A percentile compares a stretch with the other conserved stretches of the same genome.
Evolutionary conservation across 2,888 invertebrate genomes (phyloP).

Genomic region (Eurytoma adleriae): DNA sequence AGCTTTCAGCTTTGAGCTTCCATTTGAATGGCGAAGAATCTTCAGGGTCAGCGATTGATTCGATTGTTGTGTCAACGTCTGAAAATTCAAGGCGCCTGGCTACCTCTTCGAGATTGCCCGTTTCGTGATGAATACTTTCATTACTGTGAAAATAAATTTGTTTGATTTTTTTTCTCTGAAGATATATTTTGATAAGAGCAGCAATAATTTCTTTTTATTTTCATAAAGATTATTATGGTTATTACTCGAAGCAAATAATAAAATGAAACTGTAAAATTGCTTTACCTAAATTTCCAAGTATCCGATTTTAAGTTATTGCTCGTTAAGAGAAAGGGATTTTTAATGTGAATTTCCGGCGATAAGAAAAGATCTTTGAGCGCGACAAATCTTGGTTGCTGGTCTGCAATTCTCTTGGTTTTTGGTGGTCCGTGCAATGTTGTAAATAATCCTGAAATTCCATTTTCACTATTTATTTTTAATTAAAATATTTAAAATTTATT

Average conservation of each 20-base stretch:
- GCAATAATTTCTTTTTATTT: not conserved
- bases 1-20: conserved; percentile 41
- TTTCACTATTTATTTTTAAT: not conserved
- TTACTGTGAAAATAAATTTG: conserved; percentile 45
- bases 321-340: conserved; percentile 52
- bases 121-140: conserved; percentile 45
- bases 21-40: conserved; percentile 49
- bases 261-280: not conserved
- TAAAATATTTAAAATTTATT: conserved; percentile 4
- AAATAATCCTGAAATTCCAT: conserved; percentile 28
- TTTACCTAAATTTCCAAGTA: conserved; percentile 55
- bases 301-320: conserved; percentile 55
- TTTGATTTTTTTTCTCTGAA: not conserved
- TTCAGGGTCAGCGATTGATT: conserved; percentile 49
- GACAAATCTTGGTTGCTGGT: conserved; percentile 66
- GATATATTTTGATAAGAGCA: not conserved
- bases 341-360: conserved; percentile 60
- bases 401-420: conserved; percentile 45
- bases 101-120: conserved; percentile 59
- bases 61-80: conserved; percentile 55
- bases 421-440: conserved; percentile 15
- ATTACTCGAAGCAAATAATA: too few relatives aligned
- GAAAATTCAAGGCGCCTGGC: conserved; percentile 63
- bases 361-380: conserved; percentile 69
- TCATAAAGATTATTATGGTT: not conserved